Evolutionary conservation across 2,797 vertebrate species (phyloP).

Genomic region (Pangasius macronema): DNA sequence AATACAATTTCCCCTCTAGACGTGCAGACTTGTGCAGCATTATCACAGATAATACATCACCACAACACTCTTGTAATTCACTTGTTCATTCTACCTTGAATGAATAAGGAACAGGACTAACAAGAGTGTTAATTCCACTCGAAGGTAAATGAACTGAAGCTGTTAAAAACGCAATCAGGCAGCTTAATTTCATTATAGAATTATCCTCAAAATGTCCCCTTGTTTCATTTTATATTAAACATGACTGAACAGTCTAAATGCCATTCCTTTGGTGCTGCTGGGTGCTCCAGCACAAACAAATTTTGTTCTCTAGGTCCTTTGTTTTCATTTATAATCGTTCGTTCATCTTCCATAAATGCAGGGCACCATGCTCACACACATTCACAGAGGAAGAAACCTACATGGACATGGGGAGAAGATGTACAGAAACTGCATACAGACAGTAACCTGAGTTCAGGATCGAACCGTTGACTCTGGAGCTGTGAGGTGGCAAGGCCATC

Average conservation of each 20-base stretch:
- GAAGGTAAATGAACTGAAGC: neutral
- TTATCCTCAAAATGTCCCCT: neutral
- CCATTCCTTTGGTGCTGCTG: neutral
- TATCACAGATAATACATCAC: neutral
- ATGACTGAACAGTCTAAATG: neutral
- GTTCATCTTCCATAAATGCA: neutral
- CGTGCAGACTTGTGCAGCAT: neutral
- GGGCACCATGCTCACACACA: neutral
- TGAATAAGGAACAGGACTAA: conserved; percentile 37
- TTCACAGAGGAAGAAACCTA: neutral
- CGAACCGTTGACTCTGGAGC: neutral
- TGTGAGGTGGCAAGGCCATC: neutral
- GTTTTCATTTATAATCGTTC: neutral
- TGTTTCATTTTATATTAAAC: neutral
- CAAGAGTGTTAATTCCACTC: neutral
- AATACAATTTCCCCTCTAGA: neutral
- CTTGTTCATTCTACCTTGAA: conserved; percentile 9
- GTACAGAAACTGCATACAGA: neutral
- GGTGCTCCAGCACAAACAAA: neutral
- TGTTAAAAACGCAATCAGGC: neutral
- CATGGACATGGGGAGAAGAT: neutral
- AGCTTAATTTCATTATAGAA: conserved; percentile 1
- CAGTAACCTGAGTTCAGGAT: neutral
- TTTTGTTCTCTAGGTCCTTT: neutral
- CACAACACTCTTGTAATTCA: conserved; percentile 20